Conservation (phyloP, 2,113 vertebrate genomes). For the Stigmatopora argus region DNA sequence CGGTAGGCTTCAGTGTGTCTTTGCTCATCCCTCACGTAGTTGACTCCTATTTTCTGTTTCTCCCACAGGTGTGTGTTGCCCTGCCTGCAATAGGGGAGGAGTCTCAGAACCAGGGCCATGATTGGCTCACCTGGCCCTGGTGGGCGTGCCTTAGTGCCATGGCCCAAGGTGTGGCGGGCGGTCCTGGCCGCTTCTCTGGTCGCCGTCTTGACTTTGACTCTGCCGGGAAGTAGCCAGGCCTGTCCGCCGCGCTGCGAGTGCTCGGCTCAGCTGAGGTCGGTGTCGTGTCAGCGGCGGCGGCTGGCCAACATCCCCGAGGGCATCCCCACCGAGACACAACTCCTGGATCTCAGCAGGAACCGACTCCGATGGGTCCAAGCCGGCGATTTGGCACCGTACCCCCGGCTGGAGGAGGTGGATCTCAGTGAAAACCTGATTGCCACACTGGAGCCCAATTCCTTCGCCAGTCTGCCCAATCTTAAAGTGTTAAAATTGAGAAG, state of each 20-base stretch:
- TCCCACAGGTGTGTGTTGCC: slow-evolving; percentile 75
- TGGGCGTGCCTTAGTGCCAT: slow-evolving; percentile 70
- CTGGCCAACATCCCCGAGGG: slow-evolving; percentile 88
- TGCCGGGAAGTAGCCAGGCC: slow-evolving; percentile 57
- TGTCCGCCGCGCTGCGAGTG: slow-evolving; percentile 94
- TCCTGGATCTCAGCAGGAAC: slow-evolving; percentile 93
- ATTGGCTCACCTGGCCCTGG: slow-evolving; percentile 64
- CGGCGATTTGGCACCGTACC: slow-evolving; percentile 82
- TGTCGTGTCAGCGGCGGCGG: slow-evolving; percentile 84
- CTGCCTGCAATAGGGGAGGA: slow-evolving; percentile 67
- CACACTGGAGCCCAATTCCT: slow-evolving; percentile 90
- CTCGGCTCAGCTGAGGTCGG: slow-evolving; percentile 74
- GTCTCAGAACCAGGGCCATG: slow-evolving; percentile 71
- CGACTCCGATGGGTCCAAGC: slow-evolving; percentile 88
- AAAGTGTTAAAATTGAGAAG: slow-evolving; percentile 80
- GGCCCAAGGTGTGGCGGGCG: slow-evolving; percentile 63
- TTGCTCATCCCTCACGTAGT: slow-evolving; percentile 4
- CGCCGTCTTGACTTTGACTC: slow-evolving; percentile 53
- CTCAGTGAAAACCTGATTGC: slow-evolving; percentile 91
- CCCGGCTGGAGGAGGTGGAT: slow-evolving; percentile 88
- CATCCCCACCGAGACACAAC: slow-evolving; percentile 86
- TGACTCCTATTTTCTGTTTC: slow-evolving; percentile 7
- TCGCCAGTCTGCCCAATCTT: slow-evolving; percentile 80
- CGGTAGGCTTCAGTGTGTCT: slow-evolving; percentile 2
- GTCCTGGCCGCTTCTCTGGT: slow-evolving; percentile 53